Base-by-base conservation (phyloP, 2,888 invertebrate species). In the Eristalis intricaria region DNA sequence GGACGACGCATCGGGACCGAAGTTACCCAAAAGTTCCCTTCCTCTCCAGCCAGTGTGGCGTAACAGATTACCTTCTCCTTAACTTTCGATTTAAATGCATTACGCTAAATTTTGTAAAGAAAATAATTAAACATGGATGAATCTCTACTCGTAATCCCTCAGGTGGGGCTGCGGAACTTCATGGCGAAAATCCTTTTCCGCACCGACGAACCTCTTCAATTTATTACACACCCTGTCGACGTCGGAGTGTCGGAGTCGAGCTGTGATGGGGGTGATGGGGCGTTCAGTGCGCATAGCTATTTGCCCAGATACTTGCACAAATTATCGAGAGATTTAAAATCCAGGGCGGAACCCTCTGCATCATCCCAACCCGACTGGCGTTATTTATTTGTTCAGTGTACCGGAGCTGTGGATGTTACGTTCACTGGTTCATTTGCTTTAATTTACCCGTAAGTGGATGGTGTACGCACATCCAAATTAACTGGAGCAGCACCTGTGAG, bases 91-190 rank as follows among this genome's bases (percentile, higher is more conserved):
- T 83, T 75, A 83, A 83, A 83, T 86, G 83, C 83, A 86, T 75
- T 77, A 83, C 61, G 66, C 70, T 35, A 83, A 63, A 75, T 83
- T 58, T 74, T 71, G 40, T 58, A 64, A 65, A n/a, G 70, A 78
- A 69, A 78, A 75, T 83, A 83, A 83, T 83, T 83, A 86, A 86
- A 86, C 69, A 79, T 83, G 66, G 64, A 86, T 74, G 75, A 75
- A 78, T 75, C 61, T 63, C 32, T 60, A 35, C 38, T 29, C 38
- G 26, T 56, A 38, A 26, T 43, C 23, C 35, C 78, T 64, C 58
- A 43, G 60, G 40, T 60, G 80, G 63, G 63, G 38, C 23, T 50
- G 74, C 4, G 50, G 38, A 66, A 68, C 63, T 81, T 81, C 68
- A 74, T 68, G 73, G 26, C 61, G 63, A 63, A 60, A 79, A 73